Evolutionary conservation across 2,113 vertebrate species (phyloP).

Genomic region (Miniopterus natalensis): DNA sequence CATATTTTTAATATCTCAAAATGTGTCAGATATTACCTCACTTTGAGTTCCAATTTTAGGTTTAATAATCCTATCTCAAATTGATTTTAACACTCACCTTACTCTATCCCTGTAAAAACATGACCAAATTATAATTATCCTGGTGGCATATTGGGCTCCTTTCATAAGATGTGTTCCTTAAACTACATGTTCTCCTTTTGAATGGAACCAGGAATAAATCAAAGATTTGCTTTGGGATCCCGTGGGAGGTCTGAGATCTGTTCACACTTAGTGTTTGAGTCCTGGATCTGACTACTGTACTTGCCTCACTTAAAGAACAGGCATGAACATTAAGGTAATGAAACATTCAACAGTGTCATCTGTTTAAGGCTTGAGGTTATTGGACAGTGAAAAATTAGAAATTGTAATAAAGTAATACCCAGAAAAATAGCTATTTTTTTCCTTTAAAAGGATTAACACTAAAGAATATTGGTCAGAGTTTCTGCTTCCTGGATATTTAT

Average conservation of each 20-base stretch:
- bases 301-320: not conserved
- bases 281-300: not conserved
- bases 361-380: not conserved
- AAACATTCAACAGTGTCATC: not conserved
- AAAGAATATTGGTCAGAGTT: not conserved
- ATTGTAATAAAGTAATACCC: not conserved
- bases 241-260: not conserved
- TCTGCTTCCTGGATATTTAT: not conserved
- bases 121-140: not conserved
- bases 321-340: not conserved
- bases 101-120: not conserved
- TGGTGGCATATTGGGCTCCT: not conserved
- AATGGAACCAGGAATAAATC: not conserved
- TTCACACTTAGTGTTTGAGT: not conserved
- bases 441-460: not conserved
- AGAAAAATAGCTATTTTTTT: not conserved
- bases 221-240: not conserved
- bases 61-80: not conserved
- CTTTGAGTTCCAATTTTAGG: not conserved
- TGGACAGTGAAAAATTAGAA: not conserved
- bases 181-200: not conserved
- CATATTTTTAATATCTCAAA: slow-evolving; percentile 36
- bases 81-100: slow-evolving; percentile 7
- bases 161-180: not conserved
- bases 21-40: not conserved